Percentiles rank a stretch among this genome's conserved stretches.
Conservation (phyloP, 2,888 invertebrate species). For the Serripes groenlandicus region DNA sequence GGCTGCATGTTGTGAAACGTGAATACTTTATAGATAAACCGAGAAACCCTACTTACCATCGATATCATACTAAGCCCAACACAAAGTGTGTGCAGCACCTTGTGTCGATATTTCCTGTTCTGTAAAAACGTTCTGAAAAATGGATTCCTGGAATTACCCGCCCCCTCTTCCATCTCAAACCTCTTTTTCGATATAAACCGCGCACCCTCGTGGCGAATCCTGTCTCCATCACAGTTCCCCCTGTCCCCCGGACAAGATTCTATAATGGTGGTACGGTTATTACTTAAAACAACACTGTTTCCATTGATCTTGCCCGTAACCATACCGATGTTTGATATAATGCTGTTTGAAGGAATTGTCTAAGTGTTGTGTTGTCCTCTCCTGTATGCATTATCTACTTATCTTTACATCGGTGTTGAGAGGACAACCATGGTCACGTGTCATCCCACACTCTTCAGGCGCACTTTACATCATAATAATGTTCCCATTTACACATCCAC, state of each 20-base stretch:
- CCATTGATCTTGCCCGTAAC: slow-evolving; percentile 21
- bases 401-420: background rate
- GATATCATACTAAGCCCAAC: slow-evolving; percentile 23
- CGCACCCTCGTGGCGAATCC: slow-evolving; percentile 11
- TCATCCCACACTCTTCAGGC: too few species aligned
- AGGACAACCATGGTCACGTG: too few species aligned
- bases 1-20: too few species aligned
- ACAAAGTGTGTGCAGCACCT: slow-evolving; percentile 19
- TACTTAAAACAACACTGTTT: slow-evolving; percentile 21
- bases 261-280: slow-evolving; percentile 17
- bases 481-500: too few species aligned
- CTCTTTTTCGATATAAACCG: slow-evolving; percentile 16
- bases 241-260: slow-evolving; percentile 11
- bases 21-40: too few species aligned
- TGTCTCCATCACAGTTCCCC: slow-evolving; percentile 11
- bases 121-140: slow-evolving; percentile 2
- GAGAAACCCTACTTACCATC: slow-evolving; percentile 1
- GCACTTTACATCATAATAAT: too few species aligned
- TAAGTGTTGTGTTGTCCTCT: slow-evolving; percentile 12
- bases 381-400: background rate
- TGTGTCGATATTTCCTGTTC: slow-evolving; percentile 9
- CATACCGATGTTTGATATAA: slow-evolving; percentile 3
- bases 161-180: background rate
- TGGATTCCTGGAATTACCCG: background rate
- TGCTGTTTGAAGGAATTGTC: background rate